These are phyloP conservation scores for Phthorimaea operculella DNA, from an alignment of 1,140 invertebrate genomes.

Conservation along the genomic window DNA sequence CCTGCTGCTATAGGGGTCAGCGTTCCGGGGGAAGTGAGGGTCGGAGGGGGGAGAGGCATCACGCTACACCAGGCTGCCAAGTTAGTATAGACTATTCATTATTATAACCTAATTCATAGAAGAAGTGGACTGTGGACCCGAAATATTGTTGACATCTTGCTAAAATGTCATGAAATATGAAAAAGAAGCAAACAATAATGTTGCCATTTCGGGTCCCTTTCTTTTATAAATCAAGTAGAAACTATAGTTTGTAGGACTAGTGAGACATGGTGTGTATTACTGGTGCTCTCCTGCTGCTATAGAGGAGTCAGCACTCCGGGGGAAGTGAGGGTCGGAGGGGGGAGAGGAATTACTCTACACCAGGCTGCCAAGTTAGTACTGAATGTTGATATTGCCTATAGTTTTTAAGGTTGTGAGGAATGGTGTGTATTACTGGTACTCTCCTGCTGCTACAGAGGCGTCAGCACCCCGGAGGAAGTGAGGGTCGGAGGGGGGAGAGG, in stretches of 20 bases:
- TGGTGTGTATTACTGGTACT: slow-evolving; percentile 96
- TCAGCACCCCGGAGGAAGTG: slow-evolving; percentile 88
- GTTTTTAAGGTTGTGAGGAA: too few relatives aligned
- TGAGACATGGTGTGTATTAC: slow-evolving; percentile 97
- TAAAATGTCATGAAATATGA: too few relatives aligned
- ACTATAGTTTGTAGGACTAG: too few relatives aligned
- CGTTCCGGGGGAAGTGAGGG: slow-evolving; percentile 86
- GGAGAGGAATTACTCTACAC: slow-evolving; percentile 81
- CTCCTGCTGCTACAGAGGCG: slow-evolving; percentile 91
- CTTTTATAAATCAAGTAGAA: too few relatives aligned
- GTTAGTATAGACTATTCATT: too few relatives aligned
- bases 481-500: slow-evolving; percentile 81
- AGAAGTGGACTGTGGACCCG: too few relatives aligned
- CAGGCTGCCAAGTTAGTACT: slow-evolving; percentile 72
- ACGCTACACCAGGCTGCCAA: slow-evolving; percentile 78
- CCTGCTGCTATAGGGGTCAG: too few relatives aligned
- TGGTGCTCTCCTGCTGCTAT: slow-evolving; percentile 93
- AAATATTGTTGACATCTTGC: too few relatives aligned
- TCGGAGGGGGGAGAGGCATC: slow-evolving; percentile 82
- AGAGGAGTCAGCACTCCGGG: slow-evolving; percentile 87
- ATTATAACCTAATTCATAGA: too few relatives aligned
- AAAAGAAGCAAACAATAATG: too few relatives aligned
- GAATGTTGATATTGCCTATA: background rate
- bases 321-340: slow-evolving; percentile 83
- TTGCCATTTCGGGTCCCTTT: too few relatives aligned